Evolutionary conservation across 2,797 vertebrate genomes (phyloP).

Genomic region (Natrix natrix): DNA sequence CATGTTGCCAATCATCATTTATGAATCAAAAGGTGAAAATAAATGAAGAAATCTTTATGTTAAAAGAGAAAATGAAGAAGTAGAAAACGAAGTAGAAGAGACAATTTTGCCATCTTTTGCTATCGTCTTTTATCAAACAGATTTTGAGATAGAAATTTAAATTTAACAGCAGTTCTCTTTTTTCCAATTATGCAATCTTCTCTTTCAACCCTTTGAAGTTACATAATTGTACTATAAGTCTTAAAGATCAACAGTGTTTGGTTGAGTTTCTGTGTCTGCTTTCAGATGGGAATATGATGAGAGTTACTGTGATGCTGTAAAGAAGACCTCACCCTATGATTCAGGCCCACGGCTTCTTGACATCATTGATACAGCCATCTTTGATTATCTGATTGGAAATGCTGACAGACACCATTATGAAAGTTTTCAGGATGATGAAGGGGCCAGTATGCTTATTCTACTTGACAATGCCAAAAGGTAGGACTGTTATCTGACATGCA

Average conservation of each 20-base stretch:
- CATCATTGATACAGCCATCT: conserved; percentile 93
- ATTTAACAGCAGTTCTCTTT: background rate
- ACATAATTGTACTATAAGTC: background rate
- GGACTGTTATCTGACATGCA: background rate
- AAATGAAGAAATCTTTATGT: background rate
- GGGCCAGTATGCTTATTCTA: conserved; percentile 97
- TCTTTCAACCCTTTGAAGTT: background rate
- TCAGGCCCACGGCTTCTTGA: conserved; percentile 92
- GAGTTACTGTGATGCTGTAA: conserved; percentile 96
- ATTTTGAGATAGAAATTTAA: background rate
- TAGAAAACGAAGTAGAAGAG: background rate
- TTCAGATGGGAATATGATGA: conserved; percentile 97
- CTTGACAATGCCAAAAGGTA: conserved; percentile 98
- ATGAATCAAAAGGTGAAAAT: background rate
- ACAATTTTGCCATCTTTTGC: background rate
- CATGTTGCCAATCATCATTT: background rate
- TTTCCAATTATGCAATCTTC: background rate
- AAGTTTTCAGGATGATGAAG: conserved; percentile 97
- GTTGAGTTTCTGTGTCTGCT: background rate
- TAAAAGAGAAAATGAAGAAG: background rate
- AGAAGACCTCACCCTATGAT: conserved; percentile 96
- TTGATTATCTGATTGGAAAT: conserved; percentile 96
- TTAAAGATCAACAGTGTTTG: background rate
- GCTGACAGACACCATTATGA: conserved; percentile 98
- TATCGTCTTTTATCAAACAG: background rate